phyloP scores from a whole-genome alignment of 2,888 invertebrate genomes.

The Tenthredo scrophulariae region DNA sequence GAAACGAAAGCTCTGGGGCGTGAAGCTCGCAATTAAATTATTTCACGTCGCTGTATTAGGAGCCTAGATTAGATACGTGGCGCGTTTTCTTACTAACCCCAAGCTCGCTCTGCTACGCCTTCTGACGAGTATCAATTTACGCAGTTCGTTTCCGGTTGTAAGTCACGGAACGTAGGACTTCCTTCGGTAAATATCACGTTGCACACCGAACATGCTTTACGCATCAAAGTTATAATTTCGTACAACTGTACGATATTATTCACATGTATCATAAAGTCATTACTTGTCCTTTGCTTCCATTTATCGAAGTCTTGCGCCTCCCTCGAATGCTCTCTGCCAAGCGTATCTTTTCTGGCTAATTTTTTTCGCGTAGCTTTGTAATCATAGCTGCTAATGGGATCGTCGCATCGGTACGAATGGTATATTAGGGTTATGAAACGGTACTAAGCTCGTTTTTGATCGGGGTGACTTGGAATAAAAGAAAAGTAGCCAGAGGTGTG shows the following conservation, averaged over 20 bases:
- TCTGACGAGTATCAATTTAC: constrained; percentile 50
- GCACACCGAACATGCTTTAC: not conserved
- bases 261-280: not conserved
- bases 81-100: constrained; percentile 36
- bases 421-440: constrained; percentile 2
- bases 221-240: not conserved
- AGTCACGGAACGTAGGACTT: constrained; percentile 33
- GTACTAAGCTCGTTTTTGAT: constrained; percentile 18
- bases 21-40: constrained; percentile 52
- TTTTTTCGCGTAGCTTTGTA: not conserved
- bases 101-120: constrained; percentile 37
- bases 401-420: not conserved
- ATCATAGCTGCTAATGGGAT: not conserved
- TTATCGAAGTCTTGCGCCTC: not conserved
- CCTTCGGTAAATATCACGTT: constrained; percentile 17
- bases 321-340: not conserved
- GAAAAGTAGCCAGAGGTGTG: constrained; percentile 48
- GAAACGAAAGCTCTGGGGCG: constrained; percentile 46
- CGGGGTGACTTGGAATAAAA: constrained; percentile 33
- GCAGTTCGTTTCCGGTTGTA: constrained; percentile 38
- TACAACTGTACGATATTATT: not conserved
- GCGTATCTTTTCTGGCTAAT: not conserved
- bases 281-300: not conserved
- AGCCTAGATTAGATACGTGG: constrained; percentile 34
- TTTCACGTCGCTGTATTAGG: constrained; percentile 44